Conservation (phyloP, 2,113 vertebrate species). For the Oncorhynchus masou region DNA sequence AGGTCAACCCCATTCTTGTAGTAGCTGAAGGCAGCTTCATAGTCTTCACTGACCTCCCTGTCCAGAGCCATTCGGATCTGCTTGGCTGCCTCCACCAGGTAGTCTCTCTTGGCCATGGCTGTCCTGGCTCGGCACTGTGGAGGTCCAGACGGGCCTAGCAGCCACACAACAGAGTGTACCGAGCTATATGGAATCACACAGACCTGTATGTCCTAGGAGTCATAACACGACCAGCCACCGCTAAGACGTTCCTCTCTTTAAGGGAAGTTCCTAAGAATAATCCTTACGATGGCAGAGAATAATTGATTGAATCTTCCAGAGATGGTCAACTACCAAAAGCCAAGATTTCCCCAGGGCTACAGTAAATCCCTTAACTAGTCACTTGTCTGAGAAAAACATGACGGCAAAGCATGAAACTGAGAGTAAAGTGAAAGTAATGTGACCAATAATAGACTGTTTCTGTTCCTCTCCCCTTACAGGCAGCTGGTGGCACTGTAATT, state of each 20-base stretch:
- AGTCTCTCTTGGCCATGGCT: slow-evolving; percentile 84
- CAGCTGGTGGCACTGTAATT: too few relatives aligned
- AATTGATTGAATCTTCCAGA: background rate
- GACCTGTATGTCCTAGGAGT: background rate
- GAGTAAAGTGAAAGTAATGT: background rate
- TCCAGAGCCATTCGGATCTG: slow-evolving; percentile 95
- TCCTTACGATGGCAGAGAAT: background rate
- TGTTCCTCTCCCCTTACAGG: background rate
- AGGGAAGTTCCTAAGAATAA: background rate
- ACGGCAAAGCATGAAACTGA: background rate
- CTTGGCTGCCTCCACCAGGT: slow-evolving; percentile 92
- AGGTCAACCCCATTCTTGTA: slow-evolving; percentile 96
- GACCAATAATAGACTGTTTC: background rate
- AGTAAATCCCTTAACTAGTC: too few relatives aligned
- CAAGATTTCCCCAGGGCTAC: too few relatives aligned
- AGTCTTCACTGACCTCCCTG: slow-evolving; percentile 93
- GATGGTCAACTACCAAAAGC: background rate
- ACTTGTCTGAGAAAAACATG: too few relatives aligned
- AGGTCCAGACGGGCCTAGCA: slow-evolving; percentile 51
- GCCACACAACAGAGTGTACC: background rate
- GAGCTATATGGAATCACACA: slow-evolving; percentile 29
- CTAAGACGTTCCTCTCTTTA: too few relatives aligned
- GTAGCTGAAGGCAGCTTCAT: slow-evolving; percentile 95
- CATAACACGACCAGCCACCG: background rate
- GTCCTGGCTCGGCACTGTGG: slow-evolving; percentile 58